Conservation (phyloP, 2,113 vertebrate genomes). For the Glaucomys volans region DNA sequence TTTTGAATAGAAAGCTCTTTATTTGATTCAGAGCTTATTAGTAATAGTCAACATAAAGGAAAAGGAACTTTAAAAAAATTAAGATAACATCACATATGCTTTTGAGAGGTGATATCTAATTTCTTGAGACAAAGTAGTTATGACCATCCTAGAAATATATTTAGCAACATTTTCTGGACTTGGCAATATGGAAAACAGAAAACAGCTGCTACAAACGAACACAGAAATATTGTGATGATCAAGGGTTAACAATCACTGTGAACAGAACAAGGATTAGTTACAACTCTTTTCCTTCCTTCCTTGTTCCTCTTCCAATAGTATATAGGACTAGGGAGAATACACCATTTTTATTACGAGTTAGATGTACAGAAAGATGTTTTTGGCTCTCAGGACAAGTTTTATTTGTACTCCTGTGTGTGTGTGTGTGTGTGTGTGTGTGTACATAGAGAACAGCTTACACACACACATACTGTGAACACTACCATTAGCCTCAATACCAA, state of each 20-base stretch:
- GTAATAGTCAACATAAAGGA: conserved; percentile 16
- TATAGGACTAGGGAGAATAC: background rate
- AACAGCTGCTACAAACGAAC: conserved; percentile 24
- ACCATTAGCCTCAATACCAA: background rate
- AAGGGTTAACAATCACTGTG: background rate
- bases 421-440: no score
- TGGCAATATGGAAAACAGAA: conserved; percentile 30
- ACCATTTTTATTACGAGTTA: background rate
- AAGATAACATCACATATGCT: background rate
- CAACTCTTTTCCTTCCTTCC: background rate
- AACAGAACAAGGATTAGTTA: background rate
- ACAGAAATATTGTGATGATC: conserved; percentile 12
- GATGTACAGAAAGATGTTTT: background rate
- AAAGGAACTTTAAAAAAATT: background rate
- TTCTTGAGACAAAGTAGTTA: conserved; percentile 41
- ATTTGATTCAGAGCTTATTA: conserved; percentile 28
- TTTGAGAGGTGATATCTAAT: background rate
- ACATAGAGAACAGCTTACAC: background rate
- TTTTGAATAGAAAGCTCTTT: conserved; percentile 10
- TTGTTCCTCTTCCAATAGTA: background rate
- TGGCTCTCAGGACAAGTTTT: background rate
- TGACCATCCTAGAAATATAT: conserved; percentile 6
- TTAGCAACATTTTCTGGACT: background rate
- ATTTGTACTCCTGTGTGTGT: background rate
- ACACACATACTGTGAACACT: background rate